phyloP scores from a whole-genome alignment of 2,797 vertebrate genomes.

The Arnoldichthys spilopterus region DNA sequence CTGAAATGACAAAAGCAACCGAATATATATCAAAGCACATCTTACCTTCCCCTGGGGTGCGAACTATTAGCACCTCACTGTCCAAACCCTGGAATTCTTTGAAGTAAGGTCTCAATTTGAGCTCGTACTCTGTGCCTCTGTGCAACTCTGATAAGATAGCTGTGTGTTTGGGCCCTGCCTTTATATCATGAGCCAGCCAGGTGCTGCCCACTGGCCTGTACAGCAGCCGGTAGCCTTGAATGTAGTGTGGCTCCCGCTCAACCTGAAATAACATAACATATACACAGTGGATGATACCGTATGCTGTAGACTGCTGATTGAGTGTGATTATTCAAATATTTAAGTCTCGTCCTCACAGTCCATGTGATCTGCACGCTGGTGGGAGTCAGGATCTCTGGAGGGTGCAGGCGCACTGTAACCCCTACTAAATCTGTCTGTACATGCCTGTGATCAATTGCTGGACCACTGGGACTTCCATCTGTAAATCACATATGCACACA shows the following conservation, averaged over 20 bases:
- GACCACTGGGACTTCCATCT: constrained; percentile 81
- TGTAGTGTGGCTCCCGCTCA: constrained; percentile 79
- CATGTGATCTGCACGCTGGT: constrained; percentile 87
- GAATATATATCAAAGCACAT: constrained; percentile 17
- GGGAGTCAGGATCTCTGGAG: constrained; percentile 82
- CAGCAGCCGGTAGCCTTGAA: constrained; percentile 91
- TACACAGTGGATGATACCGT: not conserved
- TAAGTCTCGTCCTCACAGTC: constrained; percentile 84
- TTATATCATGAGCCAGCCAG: constrained; percentile 84
- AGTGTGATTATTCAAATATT: constrained; percentile 4
- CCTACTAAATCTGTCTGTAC: constrained; percentile 85
- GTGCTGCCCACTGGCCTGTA: constrained; percentile 79
- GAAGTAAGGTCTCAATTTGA: constrained; percentile 91
- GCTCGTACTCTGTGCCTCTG: constrained; percentile 84
- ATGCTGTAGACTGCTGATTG: not conserved
- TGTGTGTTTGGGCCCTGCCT: constrained; percentile 76
- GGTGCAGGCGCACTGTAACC: constrained; percentile 85
- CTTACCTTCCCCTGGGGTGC: constrained; percentile 90
- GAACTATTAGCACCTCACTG: constrained; percentile 80
- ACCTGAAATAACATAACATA: constrained; percentile 74
- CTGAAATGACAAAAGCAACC: constrained; percentile 19
- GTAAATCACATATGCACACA: constrained; percentile 39
- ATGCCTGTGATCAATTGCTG: constrained; percentile 83
- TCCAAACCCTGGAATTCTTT: constrained; percentile 89
- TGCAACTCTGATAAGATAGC: constrained; percentile 81